Base-by-base conservation (phyloP, 2,797 vertebrate genomes). In the Triplophysa yarkandensis region DNA sequence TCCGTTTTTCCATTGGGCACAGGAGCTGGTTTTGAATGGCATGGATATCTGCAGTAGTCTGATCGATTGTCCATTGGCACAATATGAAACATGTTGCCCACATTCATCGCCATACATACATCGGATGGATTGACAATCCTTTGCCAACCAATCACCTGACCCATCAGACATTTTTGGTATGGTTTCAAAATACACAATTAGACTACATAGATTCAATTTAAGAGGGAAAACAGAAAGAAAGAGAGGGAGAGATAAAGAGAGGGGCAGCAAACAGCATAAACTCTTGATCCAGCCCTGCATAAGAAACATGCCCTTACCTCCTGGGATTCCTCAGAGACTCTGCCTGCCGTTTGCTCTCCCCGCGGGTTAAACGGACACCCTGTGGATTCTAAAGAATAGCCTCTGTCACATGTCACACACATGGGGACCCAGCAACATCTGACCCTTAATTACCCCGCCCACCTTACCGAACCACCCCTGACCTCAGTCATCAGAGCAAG, bases 361-460 rank as follows among this genome's bases (percentile, higher is more conserved):
- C 90, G 93, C 91, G 91, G 93, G 93, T 93, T 87, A 80, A 87
- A 94, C 89, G 93, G 93, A 92, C 90, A 92, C 90, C 94, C 94
- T 95, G 93, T 89, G 94, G 94, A 95, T 92, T 94, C 94, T 95
- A 92, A 94, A 95, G 93, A 95, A 95, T 92, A 95, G 94, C 94
- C 94, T 95, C 94, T 94, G 93, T 94, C 93, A 95, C 93, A 91
- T 90, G 92, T 92, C 91, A 89, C 92, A 94, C 93, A 93, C 92
- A 91, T 90, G 91, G 84, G 93, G 90, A 8, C 86, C 85, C 77
- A 85, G 85, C 71, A 80, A 85, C 69, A 79, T 79, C 76, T 64
- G 71, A 70, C 76, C 77, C 76, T 65, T 77, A 77, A 69, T 74
- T 60, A 83, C 86, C 82, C 61, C 44, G 78, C 84, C 77, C 82